Evolutionary conservation across 1,140 invertebrate species (phyloP), one percentile per base, ranked within the genome.

Genomic region (Calliphora vicina): DNA sequence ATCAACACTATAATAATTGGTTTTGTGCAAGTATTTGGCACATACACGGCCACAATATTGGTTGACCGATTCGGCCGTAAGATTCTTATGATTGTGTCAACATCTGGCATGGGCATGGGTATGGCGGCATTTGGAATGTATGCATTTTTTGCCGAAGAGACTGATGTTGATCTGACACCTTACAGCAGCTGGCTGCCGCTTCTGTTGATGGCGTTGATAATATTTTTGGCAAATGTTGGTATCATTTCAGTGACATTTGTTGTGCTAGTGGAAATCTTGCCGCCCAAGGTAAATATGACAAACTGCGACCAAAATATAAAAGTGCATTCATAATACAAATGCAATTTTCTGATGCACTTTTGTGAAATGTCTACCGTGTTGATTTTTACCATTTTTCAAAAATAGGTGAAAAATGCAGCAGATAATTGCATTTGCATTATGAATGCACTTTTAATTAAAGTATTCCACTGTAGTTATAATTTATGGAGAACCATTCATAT

Each of bases 1-100:
- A 92, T 92, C 29, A 92, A 92, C 83, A 92, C 92, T 0, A 92
- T 92, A 13, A 91, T 93, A 0, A 92, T 93, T 17, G 92, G 92
- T 0, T 89, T 85, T 0, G 92, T 92, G 8, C 92, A 93, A 83
- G 85, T 93, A 5, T 82, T 92, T 13, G 92, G 92, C 0, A 92
- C 92, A 0, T 26, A 88, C 78, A 80, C 85, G 1, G 86, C 88
- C 72, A 86, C 88, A 0, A 84, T 87, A 20, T 83, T 88, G 20
- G 87, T 90, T 74, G 89, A 90, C 85, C 86, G 85, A 1, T 87
- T 85, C 83, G 89, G 89, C 1, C 84, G 89, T 0, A 88, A 85
- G 67, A 82, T 88, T 9, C 83, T 90, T 0, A 82, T 90, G n/a
- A 83, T 89, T 0, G 8, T 87, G 0, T 90, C 89, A 0, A 87